Evolutionary conservation across 2,113 vertebrate genomes (phyloP), one percentile per base, ranked within the genome.

Genomic region (Terrapene triunguis): DNA sequence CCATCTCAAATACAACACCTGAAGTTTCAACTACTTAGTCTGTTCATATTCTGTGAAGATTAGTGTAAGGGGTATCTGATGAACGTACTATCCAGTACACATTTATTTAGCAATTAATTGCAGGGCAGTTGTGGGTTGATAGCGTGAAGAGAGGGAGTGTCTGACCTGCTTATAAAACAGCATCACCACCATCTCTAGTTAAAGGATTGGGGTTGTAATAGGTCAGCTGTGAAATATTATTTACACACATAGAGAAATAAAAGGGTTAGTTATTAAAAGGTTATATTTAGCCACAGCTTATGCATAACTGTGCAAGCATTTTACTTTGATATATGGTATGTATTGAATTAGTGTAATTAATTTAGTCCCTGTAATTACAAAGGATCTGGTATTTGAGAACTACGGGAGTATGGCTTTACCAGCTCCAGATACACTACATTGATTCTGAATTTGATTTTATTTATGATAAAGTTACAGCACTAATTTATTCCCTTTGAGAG

Each of bases 1-100:
- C 38, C 24, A 74, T 74, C 35, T 72, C 69, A 74, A 11, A 74
- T 74, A 17, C 32, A 35, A 17, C 14, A 35, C 14, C 32, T 65
- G 62, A 35, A 35, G 62, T 65, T 65, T 65, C 62, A 35, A 35
- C 32, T 65, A 17, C 62, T 65, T 42, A 69, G 54, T 87, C 24
- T 84, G 32, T 85, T 95, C 79, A 79, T 12, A 14, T n/a, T 1
- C 3, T 84, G 50, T 21, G 65, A 94, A 96, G 84, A 48, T 84
- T 94, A 76, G 32, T 91, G 84, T 83, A 79, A 81, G 65, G 10
- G 19, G 83, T n/a, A 47, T 93, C 42, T 62, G 87, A 69, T 74
- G 84, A 95, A 89, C 69, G 69, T 90, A 78, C 76, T 87, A 55
- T 94, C 65, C 94, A 92, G 87, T n/a, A 84, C n/a, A 90, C 1